Percentiles rank a stretch among this genome's conserved stretches.
Conservation (phyloP, 2,113 vertebrate species). For the Leptocoma aspasia region DNA sequence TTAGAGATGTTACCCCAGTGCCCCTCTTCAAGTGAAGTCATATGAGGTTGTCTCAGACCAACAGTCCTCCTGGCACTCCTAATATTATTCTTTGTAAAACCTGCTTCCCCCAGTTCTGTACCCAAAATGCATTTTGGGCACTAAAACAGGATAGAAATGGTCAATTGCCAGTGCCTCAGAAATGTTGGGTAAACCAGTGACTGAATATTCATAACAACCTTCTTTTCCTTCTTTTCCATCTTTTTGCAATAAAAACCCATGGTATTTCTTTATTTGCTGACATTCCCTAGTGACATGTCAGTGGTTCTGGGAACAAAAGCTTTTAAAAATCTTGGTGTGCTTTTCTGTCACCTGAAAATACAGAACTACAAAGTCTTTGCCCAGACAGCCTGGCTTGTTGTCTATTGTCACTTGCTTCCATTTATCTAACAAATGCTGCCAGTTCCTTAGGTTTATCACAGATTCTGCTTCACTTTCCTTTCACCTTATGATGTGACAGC, state of each 20-base stretch:
- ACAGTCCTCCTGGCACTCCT: not conserved
- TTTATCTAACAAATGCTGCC: constrained; percentile 31
- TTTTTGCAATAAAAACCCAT: not conserved
- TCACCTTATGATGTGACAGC: not conserved
- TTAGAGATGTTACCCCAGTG: not conserved
- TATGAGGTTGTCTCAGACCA: not conserved
- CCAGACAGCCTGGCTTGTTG: not conserved
- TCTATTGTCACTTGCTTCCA: constrained; percentile 2
- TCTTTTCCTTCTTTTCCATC: not conserved
- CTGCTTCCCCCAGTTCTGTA: not conserved
- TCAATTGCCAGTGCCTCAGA: not conserved
- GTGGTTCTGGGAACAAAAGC: not conserved
- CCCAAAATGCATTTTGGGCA: not conserved
- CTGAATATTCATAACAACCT: not conserved
- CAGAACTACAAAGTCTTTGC: not conserved
- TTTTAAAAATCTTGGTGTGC: not conserved
- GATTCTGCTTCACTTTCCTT: not conserved
- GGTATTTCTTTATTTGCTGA: not conserved
- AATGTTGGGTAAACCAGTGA: not conserved
- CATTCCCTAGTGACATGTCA: not conserved
- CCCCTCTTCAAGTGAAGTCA: not conserved
- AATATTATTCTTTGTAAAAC: not conserved
- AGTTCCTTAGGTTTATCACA: constrained; percentile 1
- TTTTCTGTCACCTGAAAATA: not conserved
- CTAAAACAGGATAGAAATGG: not conserved